Evolutionary conservation across 1,140 invertebrate genomes (phyloP), one percentile per base, ranked within the genome.

Genomic region (Drosophila melanica): DNA sequence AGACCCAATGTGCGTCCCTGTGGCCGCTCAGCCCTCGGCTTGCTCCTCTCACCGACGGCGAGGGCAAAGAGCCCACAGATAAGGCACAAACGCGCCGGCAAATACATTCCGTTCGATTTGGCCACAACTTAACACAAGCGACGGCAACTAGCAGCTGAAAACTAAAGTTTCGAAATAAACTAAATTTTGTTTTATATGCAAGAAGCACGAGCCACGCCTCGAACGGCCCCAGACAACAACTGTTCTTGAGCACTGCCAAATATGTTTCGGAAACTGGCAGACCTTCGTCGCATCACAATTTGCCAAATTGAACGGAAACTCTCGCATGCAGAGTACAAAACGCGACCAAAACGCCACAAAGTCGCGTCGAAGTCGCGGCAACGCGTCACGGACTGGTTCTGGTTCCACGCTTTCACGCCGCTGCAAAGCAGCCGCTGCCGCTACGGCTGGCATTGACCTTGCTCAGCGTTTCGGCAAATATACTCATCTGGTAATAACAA

Each of bases 1-100:
- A 91, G 35, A 1, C 90, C 90, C 48, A 91, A 23, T 0, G 90
- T 91, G 16, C 90, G 70, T 48, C 85, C 86, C 48, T 91, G 73
- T 0, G 68, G 41, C 9, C 53, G 66, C 14, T 60, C 47, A 3
- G 45, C 7, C 9, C 48, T 62, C 7, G 63, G 9, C 37, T 48
- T 78, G 51, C 62, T 75, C 20, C 33, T 63, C 35, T 79, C 50
- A 4, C 71, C 57, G 0, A 35, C 23, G 5, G 41, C 75, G 20
- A 50, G 41, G 10, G 70, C 14, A 23, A 74, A n/a, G 8, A 82
- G 51, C n/a, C 75, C 37, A 41, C 66, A 55, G n/a, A 82, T 12
- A 10, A 89, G 39, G 51, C 57, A 23, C 9, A 85, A 72, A 47
- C 74, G 66, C 41, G 59, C 42, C 41, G 37, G 30, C 41, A 71